Percentiles rank a stretch among this genome's conserved stretches.
phyloP scores from a whole-genome alignment of 2,797 vertebrate genomes.

The Falco peregrinus region DNA sequence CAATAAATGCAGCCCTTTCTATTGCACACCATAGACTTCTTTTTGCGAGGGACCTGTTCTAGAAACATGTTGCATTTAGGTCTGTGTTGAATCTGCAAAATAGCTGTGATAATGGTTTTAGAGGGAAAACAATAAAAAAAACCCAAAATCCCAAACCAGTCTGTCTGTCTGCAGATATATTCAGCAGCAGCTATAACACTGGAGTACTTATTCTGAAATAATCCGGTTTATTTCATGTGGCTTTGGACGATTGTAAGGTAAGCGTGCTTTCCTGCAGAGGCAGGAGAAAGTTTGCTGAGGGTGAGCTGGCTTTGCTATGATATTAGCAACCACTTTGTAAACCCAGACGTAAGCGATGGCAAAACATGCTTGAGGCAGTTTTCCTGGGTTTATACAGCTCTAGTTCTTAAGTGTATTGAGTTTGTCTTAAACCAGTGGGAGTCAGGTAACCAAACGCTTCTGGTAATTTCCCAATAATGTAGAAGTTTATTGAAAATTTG shows the following conservation, averaged over 20 bases:
- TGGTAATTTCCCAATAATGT: neutral
- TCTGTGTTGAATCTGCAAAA: neutral
- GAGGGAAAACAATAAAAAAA: no score
- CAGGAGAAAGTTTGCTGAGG: neutral
- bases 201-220: neutral
- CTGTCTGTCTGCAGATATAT: rapidly evolving
- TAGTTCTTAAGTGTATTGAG: neutral
- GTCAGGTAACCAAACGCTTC: neutral
- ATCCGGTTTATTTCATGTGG: neutral
- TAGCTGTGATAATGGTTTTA: neutral
- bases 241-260: neutral
- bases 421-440: neutral
- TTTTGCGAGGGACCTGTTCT: neutral
- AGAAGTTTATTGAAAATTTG: neutral
- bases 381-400: neutral
- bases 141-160: no score
- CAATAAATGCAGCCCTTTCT: neutral
- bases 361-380: neutral
- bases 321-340: neutral
- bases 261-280: neutral
- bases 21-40: rapidly evolving
- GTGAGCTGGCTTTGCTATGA: neutral
- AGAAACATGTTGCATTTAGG: neutral
- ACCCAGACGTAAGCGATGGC: neutral
- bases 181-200: neutral